Base-by-base conservation (phyloP, 2,888 invertebrate species). In the Synanthedon formicaeformis region DNA sequence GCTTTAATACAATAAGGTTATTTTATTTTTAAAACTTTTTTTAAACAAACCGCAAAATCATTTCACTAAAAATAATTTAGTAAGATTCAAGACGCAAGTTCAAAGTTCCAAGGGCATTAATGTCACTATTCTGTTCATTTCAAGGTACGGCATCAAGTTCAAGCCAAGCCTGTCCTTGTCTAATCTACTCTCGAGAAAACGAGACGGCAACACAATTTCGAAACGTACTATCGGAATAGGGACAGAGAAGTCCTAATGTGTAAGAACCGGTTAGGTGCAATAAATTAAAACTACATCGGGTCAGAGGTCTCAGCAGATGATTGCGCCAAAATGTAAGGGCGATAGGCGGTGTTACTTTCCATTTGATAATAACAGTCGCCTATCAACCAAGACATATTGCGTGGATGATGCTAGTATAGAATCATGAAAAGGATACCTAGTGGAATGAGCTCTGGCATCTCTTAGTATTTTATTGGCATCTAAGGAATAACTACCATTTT, bases 241-340 rank as follows among this genome's bases (percentile, higher is more conserved):
- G 56, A 56, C 60, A 62, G 14, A 54, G 55, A 57, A 55, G 57
- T 13, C 55, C 66, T 67, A 67, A 69, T 72, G 64, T 63, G 62
- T 62, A 58, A 55, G 59, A 71, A 75, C 76, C 71, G 71, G 75
- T 76, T 72, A 57, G 64, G 57, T 64, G 73, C 67, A 70, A 71
- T 74, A 69, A 71, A 68, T 71, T 68, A 67, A 64, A 62, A 62
- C 60, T 58, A 63, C 62, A 58, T 62, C 59, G 60, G 75, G 75
- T 73, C 75, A 62, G 64, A 70, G 76, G 74, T 75, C 72, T 58
- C 50, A 18, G 34, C 34, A 34, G 54, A 60, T 59, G 62, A 61
- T 64, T 63, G 58, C 59, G 57, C 67, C 61, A 62, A 73, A 67
- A 62, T 57, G 50, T 52, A 34, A 34, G 8, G 34, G 34, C 34